A percentile compares a stretch with the other conserved stretches of the same genome.
These are phyloP conservation scores for Galleria mellonella DNA, from an alignment of 1,140 invertebrate genomes.

Conservation along the genomic window DNA sequence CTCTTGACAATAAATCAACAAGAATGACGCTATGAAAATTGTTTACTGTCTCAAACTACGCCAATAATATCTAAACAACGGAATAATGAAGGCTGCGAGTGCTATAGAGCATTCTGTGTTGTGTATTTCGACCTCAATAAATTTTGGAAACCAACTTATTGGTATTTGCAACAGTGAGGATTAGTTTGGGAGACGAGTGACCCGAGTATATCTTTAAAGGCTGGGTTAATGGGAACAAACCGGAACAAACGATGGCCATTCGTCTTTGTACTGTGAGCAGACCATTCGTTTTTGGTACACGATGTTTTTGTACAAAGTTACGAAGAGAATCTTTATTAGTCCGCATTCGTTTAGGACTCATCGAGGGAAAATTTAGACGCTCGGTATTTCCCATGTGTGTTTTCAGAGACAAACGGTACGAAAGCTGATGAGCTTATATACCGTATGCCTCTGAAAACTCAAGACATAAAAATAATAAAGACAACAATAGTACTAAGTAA, in stretches of 20 bases:
- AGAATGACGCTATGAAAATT: no score
- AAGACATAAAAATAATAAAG: no score
- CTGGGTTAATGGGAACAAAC: conserved; percentile 31
- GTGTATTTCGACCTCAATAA: conserved; percentile 20
- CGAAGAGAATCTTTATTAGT: background rate
- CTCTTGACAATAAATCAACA: no score
- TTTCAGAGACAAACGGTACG: no score
- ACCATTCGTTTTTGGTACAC: conserved; percentile 3
- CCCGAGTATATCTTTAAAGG: conserved; percentile 19
- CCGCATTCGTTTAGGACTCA: no score
- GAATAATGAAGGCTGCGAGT: background rate
- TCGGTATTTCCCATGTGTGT: no score
- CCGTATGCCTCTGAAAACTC: no score
- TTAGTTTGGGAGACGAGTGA: conserved; percentile 22
- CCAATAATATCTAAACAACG: background rate
- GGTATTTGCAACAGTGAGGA: conserved; percentile 22
- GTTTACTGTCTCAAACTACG: no score
- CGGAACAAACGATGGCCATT: conserved; percentile 27
- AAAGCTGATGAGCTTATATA: no score
- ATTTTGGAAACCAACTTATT: conserved; percentile 19
- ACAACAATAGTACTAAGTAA: no score
- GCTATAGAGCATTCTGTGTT: background rate
- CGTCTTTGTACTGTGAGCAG: conserved; percentile 19
- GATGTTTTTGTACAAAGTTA: no score
- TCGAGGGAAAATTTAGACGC: no score